Evolutionary conservation across 1,140 invertebrate genomes (phyloP).

Genomic region (Drosophila mauritiana): DNA sequence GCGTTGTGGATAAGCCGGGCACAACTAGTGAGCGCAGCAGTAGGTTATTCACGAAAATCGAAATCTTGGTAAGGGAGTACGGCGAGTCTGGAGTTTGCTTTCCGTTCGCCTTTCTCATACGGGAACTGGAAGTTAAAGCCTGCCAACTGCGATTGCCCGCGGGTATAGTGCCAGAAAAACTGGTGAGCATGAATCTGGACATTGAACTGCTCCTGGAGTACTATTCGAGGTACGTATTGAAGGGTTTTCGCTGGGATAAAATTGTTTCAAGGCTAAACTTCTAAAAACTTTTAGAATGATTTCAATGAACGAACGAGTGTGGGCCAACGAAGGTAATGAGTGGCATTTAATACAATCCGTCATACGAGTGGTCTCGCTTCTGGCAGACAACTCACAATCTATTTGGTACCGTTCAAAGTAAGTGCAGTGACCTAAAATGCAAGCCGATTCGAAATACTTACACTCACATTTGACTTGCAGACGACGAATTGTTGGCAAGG

Average conservation of each 20-base stretch:
- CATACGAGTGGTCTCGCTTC: constrained; percentile 87
- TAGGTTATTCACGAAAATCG: constrained; percentile 90
- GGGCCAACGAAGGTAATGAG: constrained; percentile 91
- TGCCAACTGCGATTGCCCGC: constrained; percentile 89
- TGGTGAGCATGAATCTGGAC: constrained; percentile 89
- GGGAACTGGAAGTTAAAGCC: constrained; percentile 90
- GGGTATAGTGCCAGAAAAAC: constrained; percentile 88
- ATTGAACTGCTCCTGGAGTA: constrained; percentile 90
- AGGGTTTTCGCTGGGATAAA: background rate
- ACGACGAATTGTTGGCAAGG: constrained; percentile 87
- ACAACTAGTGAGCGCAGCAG: constrained; percentile 88
- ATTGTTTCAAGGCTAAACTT: background rate
- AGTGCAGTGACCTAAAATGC: background rate
- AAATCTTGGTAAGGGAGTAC: constrained; percentile 90
- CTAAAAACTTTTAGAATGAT: constrained; percentile 85
- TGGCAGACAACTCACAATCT: constrained; percentile 82
- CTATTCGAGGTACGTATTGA: constrained; percentile 87
- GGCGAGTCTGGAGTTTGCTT: constrained; percentile 90
- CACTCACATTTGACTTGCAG: constrained; percentile 76
- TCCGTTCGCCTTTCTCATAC: constrained; percentile 90
- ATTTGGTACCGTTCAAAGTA: constrained; percentile 73
- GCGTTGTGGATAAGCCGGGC: constrained; percentile 85
- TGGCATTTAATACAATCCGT: constrained; percentile 90
- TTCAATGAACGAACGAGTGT: constrained; percentile 90
- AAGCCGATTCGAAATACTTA: constrained; percentile 1